phyloP scores from a whole-genome alignment of 2,797 vertebrate species.

The Thamnophis elegans region DNA sequence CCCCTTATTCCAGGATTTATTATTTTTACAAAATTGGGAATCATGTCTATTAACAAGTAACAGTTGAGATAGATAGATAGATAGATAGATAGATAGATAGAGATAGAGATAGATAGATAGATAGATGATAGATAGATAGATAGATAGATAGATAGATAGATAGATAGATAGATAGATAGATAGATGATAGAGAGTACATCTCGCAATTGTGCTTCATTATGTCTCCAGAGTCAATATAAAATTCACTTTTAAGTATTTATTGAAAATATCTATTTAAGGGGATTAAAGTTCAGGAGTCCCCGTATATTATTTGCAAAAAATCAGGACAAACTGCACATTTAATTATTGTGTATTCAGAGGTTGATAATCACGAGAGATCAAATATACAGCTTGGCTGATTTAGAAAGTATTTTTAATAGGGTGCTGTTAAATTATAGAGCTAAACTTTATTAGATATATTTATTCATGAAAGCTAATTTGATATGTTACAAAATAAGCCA shows the following conservation, averaged over 20 bases:
- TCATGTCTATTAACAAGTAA: neutral
- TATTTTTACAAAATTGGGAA: neutral
- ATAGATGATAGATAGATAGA: no score
- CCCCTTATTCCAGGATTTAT: neutral
- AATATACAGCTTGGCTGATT: constrained; percentile 67
- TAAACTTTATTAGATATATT: constrained; percentile 76
- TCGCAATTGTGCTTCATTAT: neutral
- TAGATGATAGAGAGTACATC: neutral
- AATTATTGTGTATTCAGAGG: constrained; percentile 66
- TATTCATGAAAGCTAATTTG: constrained; percentile 79
- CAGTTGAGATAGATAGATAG: no score
- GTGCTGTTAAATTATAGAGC: constrained; percentile 74
- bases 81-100: no score
- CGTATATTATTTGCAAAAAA: constrained; percentile 51
- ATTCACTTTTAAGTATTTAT: constrained; percentile 12
- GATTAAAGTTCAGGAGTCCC: constrained; percentile 49
- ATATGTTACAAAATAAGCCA: constrained; percentile 78
- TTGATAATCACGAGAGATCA: constrained; percentile 65
- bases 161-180: no score
- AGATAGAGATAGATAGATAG: no score
- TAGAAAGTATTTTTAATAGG: constrained; percentile 71
- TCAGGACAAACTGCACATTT: constrained; percentile 66
- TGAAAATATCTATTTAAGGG: constrained; percentile 20
- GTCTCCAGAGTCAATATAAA: neutral
- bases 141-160: no score